A percentile compares a stretch with the other conserved stretches of the same genome.
phyloP scores from a whole-genome alignment of 2,888 invertebrate genomes.

The Carterocephalus palaemon region DNA sequence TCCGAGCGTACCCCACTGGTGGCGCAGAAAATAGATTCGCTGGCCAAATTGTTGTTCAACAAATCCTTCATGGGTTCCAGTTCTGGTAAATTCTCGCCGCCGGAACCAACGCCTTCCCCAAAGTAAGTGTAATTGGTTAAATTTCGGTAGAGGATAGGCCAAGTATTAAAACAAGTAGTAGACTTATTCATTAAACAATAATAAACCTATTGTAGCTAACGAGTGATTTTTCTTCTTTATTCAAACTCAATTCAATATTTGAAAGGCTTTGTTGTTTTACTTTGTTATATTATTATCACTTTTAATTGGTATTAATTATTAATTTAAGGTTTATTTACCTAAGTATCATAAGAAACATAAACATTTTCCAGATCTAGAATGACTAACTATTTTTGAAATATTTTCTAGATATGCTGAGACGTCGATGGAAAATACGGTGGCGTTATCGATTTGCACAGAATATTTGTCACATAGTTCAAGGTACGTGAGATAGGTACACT shows the following conservation, averaged over 20 bases:
- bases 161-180: not conserved
- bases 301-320: no score
- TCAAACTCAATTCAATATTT: no score
- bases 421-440: constrained; percentile 69
- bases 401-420: constrained; percentile 53
- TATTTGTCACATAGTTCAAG: constrained; percentile 64
- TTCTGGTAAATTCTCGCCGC: constrained; percentile 69
- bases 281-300: no score
- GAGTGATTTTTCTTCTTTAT: no score
- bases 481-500: no score
- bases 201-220: no score
- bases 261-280: no score
- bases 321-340: no score
- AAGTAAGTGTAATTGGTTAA: constrained; percentile 43
- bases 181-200: no score
- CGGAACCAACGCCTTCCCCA: constrained; percentile 63
- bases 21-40: constrained; percentile 85
- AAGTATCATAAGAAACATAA: no score
- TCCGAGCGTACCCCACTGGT: constrained; percentile 82
- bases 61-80: constrained; percentile 72
- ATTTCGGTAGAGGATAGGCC: not conserved
- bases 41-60: constrained; percentile 86
- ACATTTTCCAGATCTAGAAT: no score
- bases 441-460: constrained; percentile 67
- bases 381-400: not conserved